These are phyloP conservation scores for Drosophila nannoptera DNA, from an alignment of 1,140 invertebrate species.

Conservation along the genomic window DNA sequence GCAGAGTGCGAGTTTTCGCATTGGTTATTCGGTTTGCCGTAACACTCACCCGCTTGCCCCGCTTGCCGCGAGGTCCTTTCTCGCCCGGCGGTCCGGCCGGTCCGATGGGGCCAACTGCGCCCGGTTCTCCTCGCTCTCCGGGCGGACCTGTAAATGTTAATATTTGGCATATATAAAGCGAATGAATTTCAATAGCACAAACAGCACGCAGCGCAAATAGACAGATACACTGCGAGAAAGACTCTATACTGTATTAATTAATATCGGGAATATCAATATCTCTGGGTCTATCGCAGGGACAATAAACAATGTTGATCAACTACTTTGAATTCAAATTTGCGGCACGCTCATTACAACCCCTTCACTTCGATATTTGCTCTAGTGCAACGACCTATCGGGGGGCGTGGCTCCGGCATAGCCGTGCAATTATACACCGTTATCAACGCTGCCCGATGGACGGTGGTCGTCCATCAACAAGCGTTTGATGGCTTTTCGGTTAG, in stretches of 20 bases:
- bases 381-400: slow-evolving; percentile 18
- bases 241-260: neutral
- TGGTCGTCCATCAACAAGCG: slow-evolving; percentile 29
- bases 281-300: too few relatives aligned
- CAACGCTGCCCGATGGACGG: slow-evolving; percentile 49
- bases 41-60: slow-evolving; percentile 86
- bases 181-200: slow-evolving; percentile 62
- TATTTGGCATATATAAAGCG: slow-evolving; percentile 56
- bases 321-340: too few relatives aligned
- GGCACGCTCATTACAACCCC: too few relatives aligned
- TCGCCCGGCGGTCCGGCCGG: slow-evolving; percentile 85
- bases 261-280: neutral
- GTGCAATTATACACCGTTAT: slow-evolving; percentile 62
- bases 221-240: slow-evolving; percentile 29
- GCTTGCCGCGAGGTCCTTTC: slow-evolving; percentile 85
- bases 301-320: too few relatives aligned
- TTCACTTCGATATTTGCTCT: too few relatives aligned
- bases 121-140: slow-evolving; percentile 89
- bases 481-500: slow-evolving; percentile 57
- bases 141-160: slow-evolving; percentile 82
- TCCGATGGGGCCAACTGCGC: slow-evolving; percentile 91
- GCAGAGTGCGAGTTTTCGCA: slow-evolving; percentile 56
- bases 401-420: slow-evolving; percentile 32
- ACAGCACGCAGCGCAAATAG: slow-evolving; percentile 33
- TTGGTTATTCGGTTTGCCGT: slow-evolving; percentile 14